These are phyloP conservation scores for Drosophila borealis DNA, from an alignment of 2,888 invertebrate genomes.

Conservation along the genomic window DNA sequence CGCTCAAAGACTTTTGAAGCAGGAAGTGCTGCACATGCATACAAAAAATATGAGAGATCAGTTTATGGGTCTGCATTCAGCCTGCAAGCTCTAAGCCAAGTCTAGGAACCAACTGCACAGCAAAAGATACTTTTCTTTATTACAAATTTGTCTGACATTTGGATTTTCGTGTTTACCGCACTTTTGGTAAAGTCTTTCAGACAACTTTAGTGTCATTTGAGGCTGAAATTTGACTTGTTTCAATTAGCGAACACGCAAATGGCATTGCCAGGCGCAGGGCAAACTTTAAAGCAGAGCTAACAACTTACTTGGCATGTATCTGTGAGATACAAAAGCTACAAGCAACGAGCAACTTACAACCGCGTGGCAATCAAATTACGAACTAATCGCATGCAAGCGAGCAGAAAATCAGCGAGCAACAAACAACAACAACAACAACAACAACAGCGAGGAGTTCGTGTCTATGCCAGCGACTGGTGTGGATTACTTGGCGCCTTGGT, in stretches of 20 bases:
- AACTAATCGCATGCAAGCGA: constrained; percentile 82
- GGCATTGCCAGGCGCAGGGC: constrained; percentile 30
- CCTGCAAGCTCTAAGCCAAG: not conserved
- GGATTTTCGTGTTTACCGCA: constrained; percentile 5
- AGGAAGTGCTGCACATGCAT: constrained; percentile 56
- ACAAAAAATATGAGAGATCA: constrained; percentile 17
- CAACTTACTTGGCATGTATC: constrained; percentile 72
- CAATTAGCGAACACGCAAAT: constrained; percentile 73
- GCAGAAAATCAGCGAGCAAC: constrained; percentile 67
- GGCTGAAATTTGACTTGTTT: constrained; percentile 70
- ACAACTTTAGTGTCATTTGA: constrained; percentile 58
- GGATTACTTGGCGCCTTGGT: constrained; percentile 65
- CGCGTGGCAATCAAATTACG: constrained; percentile 80
- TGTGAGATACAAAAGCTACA: constrained; percentile 43
- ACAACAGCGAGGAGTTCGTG: constrained; percentile 51
- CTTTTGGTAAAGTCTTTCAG: constrained; percentile 36
- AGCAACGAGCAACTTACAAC: constrained; percentile 42
- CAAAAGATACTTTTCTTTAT: not conserved
- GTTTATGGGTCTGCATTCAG: not conserved
- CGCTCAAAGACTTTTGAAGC: too few relatives aligned
- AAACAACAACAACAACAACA: constrained; percentile 24
- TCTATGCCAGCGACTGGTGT: constrained; percentile 57
- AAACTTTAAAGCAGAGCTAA: constrained; percentile 56
- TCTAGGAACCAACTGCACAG: not conserved
- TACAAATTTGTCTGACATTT: not conserved